A percentile compares a stretch with the other conserved stretches of the same genome.
Evolutionary conservation across 2,888 invertebrate species (phyloP).

Genomic region (Ethmia dodecea): DNA sequence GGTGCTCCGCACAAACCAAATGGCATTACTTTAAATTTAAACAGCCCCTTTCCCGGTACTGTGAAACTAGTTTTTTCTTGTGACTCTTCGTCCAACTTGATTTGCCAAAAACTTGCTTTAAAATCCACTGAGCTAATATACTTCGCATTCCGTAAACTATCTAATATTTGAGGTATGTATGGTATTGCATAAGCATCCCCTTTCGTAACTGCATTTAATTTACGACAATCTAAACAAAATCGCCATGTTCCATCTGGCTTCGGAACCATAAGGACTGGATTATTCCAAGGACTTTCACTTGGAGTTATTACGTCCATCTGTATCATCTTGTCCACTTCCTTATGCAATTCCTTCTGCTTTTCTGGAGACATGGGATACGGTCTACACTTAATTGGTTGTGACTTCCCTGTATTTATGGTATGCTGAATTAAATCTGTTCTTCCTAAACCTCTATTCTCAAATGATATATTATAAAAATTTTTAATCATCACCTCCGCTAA

Average conservation of each 20-base stretch:
- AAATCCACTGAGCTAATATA: slow-evolving; percentile 15
- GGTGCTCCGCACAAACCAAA: slow-evolving; percentile 8
- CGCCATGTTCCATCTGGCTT: slow-evolving; percentile 5
- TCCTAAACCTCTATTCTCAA: neutral
- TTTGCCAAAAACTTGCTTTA: slow-evolving; percentile 19
- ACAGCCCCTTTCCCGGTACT: slow-evolving; percentile 7
- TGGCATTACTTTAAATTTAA: slow-evolving; percentile 12
- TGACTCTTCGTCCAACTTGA: slow-evolving; percentile 9
- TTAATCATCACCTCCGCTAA: too few relatives aligned
- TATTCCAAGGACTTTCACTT: slow-evolving; percentile 7
- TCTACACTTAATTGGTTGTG: neutral
- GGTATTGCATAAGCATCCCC: slow-evolving; percentile 9
- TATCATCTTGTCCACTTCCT: slow-evolving; percentile 3
- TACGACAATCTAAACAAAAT: slow-evolving; percentile 17
- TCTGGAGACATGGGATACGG: slow-evolving; percentile 3
- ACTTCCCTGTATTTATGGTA: neutral
- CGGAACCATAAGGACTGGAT: slow-evolving; percentile 6
- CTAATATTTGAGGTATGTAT: slow-evolving; percentile 5
- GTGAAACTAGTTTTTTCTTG: slow-evolving; percentile 16
- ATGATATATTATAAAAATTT: neutral
- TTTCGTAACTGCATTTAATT: slow-evolving; percentile 16
- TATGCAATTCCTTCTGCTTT: slow-evolving; percentile 1
- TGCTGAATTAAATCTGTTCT: slow-evolving; percentile 1
- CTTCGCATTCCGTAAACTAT: slow-evolving; percentile 13
- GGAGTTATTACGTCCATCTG: slow-evolving; percentile 6